These are phyloP conservation scores for Dissostichus mawsoni DNA, from an alignment of 2,113 vertebrate species.

Conservation along the genomic window DNA sequence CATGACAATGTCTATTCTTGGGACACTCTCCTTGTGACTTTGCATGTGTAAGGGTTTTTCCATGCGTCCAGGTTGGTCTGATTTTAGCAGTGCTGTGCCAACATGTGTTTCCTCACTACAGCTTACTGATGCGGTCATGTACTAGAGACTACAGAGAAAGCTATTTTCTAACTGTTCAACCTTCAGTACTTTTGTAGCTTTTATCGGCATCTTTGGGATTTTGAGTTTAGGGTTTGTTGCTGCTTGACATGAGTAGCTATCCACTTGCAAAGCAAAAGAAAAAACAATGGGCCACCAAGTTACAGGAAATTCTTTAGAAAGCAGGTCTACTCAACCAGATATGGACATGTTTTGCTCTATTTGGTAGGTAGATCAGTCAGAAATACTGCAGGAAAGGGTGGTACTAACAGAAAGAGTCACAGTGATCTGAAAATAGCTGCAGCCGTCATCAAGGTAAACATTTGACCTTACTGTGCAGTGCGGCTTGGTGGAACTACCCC, in stretches of 20 bases:
- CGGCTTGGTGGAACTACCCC: too few species aligned
- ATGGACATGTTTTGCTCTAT: neutral
- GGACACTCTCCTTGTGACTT: conserved; percentile 11
- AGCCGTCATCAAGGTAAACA: too few species aligned
- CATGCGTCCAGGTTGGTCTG: neutral
- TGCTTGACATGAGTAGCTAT: neutral
- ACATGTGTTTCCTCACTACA: neutral
- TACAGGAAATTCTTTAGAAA: neutral
- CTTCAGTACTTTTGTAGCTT: neutral
- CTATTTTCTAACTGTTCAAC: neutral
- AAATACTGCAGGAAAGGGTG: neutral
- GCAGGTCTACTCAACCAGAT: neutral
- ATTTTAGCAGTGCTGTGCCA: neutral
- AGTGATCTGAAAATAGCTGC: too few species aligned
- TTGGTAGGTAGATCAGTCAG: neutral
- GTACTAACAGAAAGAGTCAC: neutral
- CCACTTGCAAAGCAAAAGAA: neutral
- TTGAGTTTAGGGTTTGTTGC: neutral
- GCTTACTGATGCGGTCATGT: neutral
- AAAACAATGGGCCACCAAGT: neutral
- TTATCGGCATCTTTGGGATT: neutral
- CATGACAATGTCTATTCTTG: conserved; percentile 39
- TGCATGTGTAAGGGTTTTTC: neutral
- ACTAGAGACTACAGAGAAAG: neutral
- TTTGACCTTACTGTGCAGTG: too few species aligned